phyloP scores from a whole-genome alignment of 2,888 invertebrate species.

The Tetheella fluctuosa region DNA sequence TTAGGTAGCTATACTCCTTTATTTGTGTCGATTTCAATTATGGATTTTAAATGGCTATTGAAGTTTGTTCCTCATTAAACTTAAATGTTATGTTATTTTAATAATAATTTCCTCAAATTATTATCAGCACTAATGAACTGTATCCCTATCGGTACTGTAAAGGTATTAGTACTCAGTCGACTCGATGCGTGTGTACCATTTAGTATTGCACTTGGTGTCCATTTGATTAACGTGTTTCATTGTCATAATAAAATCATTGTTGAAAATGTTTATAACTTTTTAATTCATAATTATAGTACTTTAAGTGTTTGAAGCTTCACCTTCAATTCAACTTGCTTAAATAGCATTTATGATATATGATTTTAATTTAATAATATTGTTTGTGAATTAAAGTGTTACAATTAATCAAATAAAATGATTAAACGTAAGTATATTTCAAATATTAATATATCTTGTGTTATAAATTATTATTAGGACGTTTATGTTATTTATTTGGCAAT shows the following conservation, averaged over 20 bases:
- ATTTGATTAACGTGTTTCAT: slow-evolving; percentile 32
- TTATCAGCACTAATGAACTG: background rate
- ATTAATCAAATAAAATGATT: slow-evolving; percentile 40
- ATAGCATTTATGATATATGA: no score
- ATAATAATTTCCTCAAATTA: slow-evolving; percentile 8
- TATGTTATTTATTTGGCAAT: background rate
- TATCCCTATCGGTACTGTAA: slow-evolving; percentile 40
- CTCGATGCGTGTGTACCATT: slow-evolving; percentile 21
- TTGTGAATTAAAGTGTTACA: slow-evolving; percentile 6
- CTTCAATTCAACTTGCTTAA: no score
- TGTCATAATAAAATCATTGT: background rate
- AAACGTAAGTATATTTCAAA: slow-evolving; percentile 42
- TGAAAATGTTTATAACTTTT: background rate
- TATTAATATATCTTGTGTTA: no score
- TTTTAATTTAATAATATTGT: background rate
- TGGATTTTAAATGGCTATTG: background rate
- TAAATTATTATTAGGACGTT: background rate
- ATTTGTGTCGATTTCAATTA: background rate
- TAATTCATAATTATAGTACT: background rate
- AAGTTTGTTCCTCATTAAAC: background rate
- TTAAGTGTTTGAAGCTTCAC: background rate
- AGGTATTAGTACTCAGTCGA: slow-evolving; percentile 19
- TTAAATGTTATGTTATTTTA: background rate
- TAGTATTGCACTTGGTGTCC: slow-evolving; percentile 38
- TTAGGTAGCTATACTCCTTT: no score